Percentiles rank a stretch among this genome's conserved stretches.
These are phyloP conservation scores for Anguilla megastoma DNA, from an alignment of 2,797 vertebrate species.

Conservation along the genomic window DNA sequence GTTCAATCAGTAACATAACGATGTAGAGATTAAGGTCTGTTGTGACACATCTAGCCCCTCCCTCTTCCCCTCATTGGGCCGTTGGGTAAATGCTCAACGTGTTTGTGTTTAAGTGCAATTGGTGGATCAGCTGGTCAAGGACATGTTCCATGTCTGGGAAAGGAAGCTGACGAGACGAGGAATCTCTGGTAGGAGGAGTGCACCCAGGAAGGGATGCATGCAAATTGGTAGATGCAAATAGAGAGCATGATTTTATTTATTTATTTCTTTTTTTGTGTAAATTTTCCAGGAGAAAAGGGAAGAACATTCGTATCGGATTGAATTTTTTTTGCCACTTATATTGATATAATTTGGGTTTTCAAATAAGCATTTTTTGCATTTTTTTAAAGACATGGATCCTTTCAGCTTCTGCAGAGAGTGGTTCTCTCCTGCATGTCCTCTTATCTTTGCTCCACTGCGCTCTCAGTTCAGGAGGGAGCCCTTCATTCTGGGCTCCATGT, in stretches of 20 bases:
- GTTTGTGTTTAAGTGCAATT: conserved; percentile 61
- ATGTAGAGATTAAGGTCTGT: neutral
- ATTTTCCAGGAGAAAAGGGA: neutral
- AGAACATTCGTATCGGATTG: neutral
- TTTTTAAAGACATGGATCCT: neutral
- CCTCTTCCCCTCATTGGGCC: neutral
- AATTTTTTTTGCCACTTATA: neutral
- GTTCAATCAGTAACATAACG: neutral
- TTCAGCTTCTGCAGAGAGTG: neutral
- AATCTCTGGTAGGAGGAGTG: conserved; percentile 51
- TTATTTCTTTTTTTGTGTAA: neutral
- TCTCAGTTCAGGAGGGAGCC: neutral
- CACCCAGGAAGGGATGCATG: conserved; percentile 50
- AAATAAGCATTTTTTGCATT: neutral
- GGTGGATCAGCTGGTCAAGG: conserved; percentile 59
- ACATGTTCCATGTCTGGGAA: conserved; percentile 60
- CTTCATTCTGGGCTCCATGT: neutral
- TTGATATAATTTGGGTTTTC: neutral
- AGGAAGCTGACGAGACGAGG: conserved; percentile 56
- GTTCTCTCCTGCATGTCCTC: neutral
- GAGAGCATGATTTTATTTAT: conserved; percentile 42
- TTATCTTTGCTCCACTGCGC: conserved; percentile 3
- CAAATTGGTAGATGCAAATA: conserved; percentile 43
- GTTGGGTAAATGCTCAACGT: conserved; percentile 17
- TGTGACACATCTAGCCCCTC: neutral